Evolutionary conservation across 2,113 vertebrate genomes (phyloP).

Genomic region (Gallinago jamesoni): DNA sequence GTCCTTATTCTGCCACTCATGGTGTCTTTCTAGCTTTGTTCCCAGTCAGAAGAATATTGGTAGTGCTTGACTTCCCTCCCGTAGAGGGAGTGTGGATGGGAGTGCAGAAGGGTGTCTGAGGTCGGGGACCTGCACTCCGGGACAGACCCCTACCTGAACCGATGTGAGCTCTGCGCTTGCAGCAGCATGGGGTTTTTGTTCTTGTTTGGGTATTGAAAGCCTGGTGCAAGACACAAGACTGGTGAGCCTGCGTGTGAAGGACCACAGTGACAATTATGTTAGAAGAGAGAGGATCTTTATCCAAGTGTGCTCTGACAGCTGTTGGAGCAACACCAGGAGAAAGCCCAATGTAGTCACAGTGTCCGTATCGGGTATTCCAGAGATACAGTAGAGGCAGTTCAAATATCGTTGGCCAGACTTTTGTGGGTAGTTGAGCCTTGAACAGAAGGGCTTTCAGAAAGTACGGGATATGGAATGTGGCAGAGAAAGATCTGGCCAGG

Average conservation of each 20-base stretch:
- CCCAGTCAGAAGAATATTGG: neutral
- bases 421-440: neutral
- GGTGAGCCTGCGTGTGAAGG: neutral
- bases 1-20: neutral
- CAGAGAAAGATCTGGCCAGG: neutral
- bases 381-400: neutral
- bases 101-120: neutral
- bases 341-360: neutral
- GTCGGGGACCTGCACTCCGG: neutral
- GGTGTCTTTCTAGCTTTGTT: neutral
- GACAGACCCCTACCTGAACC: neutral
- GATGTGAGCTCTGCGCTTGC: neutral
- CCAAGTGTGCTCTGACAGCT: neutral
- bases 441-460: neutral
- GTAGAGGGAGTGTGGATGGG: neutral
- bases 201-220: neutral
- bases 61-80: neutral
- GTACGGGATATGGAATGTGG: rapidly evolving
- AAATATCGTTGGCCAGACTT: neutral
- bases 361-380: neutral
- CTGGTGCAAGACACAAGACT: neutral
- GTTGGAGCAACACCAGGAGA: neutral
- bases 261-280: neutral
- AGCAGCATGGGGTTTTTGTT: neutral
- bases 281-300: neutral